A percentile compares a stretch with the other conserved stretches of the same genome.
Evolutionary conservation across 2,888 invertebrate species (phyloP).

Genomic region (Smittia sp.): DNA sequence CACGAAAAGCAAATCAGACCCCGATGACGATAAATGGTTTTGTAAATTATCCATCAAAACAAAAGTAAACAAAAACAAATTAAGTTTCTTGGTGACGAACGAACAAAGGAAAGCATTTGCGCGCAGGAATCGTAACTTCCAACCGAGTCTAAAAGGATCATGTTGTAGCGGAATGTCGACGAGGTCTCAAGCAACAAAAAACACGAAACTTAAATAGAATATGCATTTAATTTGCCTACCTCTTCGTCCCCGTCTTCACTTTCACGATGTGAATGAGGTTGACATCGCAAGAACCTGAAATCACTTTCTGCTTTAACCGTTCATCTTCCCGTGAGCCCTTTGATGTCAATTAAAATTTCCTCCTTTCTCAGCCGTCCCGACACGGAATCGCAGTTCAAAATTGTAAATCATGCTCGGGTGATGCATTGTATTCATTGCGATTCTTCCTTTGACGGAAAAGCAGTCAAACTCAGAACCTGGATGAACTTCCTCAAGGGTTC

Average conservation of each 20-base stretch:
- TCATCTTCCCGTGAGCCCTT: slow-evolving; percentile 1
- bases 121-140: slow-evolving; percentile 3
- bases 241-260: background rate
- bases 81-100: slow-evolving; percentile 5
- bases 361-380: background rate
- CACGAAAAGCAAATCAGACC: background rate
- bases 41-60: slow-evolving; percentile 40
- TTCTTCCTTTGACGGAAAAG: background rate
- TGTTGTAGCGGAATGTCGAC: slow-evolving; percentile 28
- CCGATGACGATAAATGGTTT: slow-evolving; percentile 21
- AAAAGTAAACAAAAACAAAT: slow-evolving; percentile 35
- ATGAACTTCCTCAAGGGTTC: slow-evolving; percentile 6
- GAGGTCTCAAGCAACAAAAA: background rate
- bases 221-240: slow-evolving; percentile 16
- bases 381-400: slow-evolving; percentile 29
- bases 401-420: slow-evolving; percentile 39
- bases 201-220: slow-evolving; percentile 7
- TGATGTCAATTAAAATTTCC: slow-evolving; percentile 37
- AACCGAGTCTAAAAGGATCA: slow-evolving; percentile 29
- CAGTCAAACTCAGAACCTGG: background rate
- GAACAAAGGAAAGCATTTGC: background rate
- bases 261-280: slow-evolving; percentile 28
- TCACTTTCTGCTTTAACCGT: background rate
- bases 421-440: slow-evolving; percentile 37
- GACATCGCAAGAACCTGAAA: slow-evolving; percentile 14